A percentile compares a stretch with the other conserved stretches of the same genome.
These are phyloP conservation scores for Acanthaster planci DNA, from an alignment of 35 echinoderm and acorn worm species.

Conservation along the genomic window DNA sequence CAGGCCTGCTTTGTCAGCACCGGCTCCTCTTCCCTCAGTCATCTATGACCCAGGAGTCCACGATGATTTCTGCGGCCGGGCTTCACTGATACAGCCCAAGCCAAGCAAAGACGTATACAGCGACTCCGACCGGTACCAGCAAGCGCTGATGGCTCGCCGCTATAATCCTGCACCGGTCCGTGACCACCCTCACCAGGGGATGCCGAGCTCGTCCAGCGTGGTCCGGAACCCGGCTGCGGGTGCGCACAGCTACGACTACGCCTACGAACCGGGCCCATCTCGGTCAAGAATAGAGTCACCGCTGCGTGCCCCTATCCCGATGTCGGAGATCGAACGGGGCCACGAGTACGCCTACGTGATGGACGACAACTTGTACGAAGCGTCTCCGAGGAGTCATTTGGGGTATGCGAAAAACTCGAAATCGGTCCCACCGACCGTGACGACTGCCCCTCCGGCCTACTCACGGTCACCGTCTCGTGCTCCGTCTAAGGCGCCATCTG, in stretches of 20 bases:
- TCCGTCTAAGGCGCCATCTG: background rate
- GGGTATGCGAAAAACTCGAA: too few species aligned
- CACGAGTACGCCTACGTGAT: background rate
- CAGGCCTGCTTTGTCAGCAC: too few species aligned
- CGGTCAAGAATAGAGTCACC: background rate
- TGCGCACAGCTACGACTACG: constrained; percentile 3
- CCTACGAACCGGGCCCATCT: background rate
- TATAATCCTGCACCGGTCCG: background rate
- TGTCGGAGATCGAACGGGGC: too few species aligned
- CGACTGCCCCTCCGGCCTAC: background rate
- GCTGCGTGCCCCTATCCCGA: background rate
- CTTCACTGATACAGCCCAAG: background rate
- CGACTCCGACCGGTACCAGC: background rate
- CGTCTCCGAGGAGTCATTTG: too few species aligned
- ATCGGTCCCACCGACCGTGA: background rate
- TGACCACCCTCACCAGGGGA: background rate
- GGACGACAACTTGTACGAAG: background rate
- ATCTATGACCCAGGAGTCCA: background rate
- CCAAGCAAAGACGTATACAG: background rate
- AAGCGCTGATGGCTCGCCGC: background rate
- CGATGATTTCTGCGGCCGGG: background rate
- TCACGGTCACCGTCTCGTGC: background rate
- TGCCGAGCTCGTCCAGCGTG: background rate
- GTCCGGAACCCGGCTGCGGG: background rate
- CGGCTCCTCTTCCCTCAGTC: background rate